These are phyloP conservation scores for Pachyrhynchus sulphureomaculatus DNA, from an alignment of 1,140 invertebrate species.

Conservation along the genomic window DNA sequence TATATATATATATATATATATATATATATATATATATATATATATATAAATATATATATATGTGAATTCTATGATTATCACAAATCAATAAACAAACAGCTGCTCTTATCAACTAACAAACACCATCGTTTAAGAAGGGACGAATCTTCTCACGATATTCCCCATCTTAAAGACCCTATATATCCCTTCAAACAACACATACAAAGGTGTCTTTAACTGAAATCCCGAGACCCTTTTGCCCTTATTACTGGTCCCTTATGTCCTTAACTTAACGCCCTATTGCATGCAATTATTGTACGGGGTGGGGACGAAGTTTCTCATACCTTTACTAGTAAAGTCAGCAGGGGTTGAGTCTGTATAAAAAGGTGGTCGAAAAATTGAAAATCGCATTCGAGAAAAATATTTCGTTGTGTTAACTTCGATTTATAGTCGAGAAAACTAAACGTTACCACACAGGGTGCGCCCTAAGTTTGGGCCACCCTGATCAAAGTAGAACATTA, in stretches of 20 bases:
- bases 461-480: neutral
- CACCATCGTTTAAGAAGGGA: neutral
- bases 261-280: neutral
- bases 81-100: slow-evolving; percentile 10
- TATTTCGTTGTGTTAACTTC: neutral
- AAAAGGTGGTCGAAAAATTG: neutral
- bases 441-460: neutral
- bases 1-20: too few species aligned
- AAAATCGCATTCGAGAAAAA: slow-evolving; percentile 9
- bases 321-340: slow-evolving; percentile 8
- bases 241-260: slow-evolving; percentile 14
- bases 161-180: slow-evolving; percentile 1
- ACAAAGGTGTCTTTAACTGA: slow-evolving; percentile 8
- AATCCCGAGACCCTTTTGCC: slow-evolving; percentile 1
- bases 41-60: too few species aligned
- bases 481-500: neutral
- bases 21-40: too few species aligned
- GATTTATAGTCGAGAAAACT: neutral
- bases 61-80: too few species aligned
- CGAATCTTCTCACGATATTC: slow-evolving; percentile 20
- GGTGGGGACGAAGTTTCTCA: slow-evolving; percentile 23
- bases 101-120: slow-evolving; percentile 7
- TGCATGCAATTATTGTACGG: slow-evolving; percentile 13
- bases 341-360: slow-evolving; percentile 24
- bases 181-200: neutral